Percentiles rank a stretch among this genome's conserved stretches.
phyloP scores from a whole-genome alignment of 2,797 vertebrate species.

The Bucorvus abyssinicus region DNA sequence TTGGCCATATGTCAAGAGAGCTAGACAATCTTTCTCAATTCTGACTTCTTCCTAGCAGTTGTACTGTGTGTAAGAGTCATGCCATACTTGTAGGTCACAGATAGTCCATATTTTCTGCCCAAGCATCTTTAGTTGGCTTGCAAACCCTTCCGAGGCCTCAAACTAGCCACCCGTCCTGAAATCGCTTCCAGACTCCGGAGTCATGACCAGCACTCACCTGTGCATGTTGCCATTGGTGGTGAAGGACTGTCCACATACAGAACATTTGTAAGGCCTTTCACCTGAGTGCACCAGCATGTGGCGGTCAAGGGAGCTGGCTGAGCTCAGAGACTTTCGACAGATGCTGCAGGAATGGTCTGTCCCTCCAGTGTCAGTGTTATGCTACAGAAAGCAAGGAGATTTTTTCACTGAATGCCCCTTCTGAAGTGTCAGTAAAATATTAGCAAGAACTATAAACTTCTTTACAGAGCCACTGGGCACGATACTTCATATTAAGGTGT shows the following conservation, averaged over 20 bases:
- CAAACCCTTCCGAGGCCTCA: neutral
- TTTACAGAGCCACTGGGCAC: neutral
- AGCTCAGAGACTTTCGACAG: conserved; percentile 96
- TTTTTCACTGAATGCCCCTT: conserved; percentile 40
- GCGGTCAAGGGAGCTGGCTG: conserved; percentile 94
- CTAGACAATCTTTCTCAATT: neutral
- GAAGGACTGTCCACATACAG: conserved; percentile 92
- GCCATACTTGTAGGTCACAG: neutral
- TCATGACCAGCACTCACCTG: conserved; percentile 79
- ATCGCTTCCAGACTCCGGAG: neutral
- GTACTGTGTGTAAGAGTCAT: neutral
- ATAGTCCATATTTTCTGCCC: neutral
- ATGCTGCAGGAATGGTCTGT: conserved; percentile 96
- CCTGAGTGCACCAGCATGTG: conserved; percentile 99
- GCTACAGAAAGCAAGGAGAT: conserved; percentile 78
- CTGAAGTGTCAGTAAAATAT: conserved; percentile 6
- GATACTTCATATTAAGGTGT: neutral
- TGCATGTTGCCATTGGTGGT: conserved; percentile 99
- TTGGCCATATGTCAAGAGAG: neutral
- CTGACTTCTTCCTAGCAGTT: neutral
- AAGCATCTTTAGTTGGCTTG: neutral
- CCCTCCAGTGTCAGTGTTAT: conserved; percentile 91
- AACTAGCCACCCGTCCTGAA: neutral
- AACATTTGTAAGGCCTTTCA: conserved; percentile 93
- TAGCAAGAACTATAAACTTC: conserved; percentile 5